Evolutionary conservation across 2,797 vertebrate genomes (phyloP).

Genomic region (Vespertilio murinus): DNA sequence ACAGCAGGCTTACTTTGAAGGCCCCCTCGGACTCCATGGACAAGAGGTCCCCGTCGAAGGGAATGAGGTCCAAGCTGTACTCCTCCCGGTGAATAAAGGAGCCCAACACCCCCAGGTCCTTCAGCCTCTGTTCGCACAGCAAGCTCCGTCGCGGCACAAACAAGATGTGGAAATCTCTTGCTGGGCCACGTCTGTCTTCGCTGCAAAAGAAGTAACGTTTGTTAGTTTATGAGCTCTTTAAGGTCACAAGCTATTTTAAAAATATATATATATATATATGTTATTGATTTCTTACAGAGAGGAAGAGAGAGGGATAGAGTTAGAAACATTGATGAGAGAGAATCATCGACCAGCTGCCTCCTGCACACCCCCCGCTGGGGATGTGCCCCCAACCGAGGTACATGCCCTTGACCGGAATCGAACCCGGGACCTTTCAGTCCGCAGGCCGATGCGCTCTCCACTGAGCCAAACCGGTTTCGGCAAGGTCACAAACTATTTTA

Average conservation of each 20-base stretch:
- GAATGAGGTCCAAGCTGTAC: conserved; percentile 96
- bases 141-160: conserved; percentile 96
- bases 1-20: conserved; percentile 88
- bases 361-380: too few relatives aligned
- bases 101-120: conserved; percentile 93
- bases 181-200: conserved; percentile 91
- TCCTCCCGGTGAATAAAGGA: conserved; percentile 95
- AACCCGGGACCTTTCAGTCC: too few relatives aligned
- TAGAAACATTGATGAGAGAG: too few relatives aligned
- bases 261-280: too few relatives aligned
- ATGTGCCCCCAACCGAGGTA: too few relatives aligned
- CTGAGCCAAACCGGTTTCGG: too few relatives aligned
- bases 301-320: too few relatives aligned
- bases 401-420: too few relatives aligned
- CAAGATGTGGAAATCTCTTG: conserved; percentile 95
- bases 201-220: conserved; percentile 75
- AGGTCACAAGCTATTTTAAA: background rate
- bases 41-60: conserved; percentile 96
- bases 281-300: too few relatives aligned
- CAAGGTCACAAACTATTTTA: background rate
- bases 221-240: background rate
- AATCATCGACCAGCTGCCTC: too few relatives aligned
- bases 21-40: conserved; percentile 98
- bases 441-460: too few relatives aligned
- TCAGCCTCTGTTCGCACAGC: conserved; percentile 95